Evolutionary conservation across 2,888 invertebrate genomes (phyloP), one percentile per base, ranked within the genome.

Genomic region (Boloria euphrosyne): DNA sequence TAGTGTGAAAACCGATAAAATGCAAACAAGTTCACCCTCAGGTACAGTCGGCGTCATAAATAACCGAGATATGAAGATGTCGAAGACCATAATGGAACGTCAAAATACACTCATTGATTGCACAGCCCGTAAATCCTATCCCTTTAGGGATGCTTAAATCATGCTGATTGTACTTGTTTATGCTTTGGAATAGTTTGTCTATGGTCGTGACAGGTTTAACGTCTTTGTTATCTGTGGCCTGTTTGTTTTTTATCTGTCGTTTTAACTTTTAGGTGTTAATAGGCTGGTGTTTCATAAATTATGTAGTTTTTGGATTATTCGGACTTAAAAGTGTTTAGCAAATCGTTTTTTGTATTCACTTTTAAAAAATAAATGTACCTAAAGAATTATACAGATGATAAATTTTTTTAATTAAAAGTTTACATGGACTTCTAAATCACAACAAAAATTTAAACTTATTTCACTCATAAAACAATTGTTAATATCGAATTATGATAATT

Each of bases 11-110:
- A 38, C 50, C 18, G 27, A 47, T 53, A 58, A 66, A 69, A 68
- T 59, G 55, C 72, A 73, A 72, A 71, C 68, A 71, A 66, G 68
- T 60, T 60, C 70, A 72, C 87, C 85, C 75, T 72, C 69, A 78
- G 88, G 87, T 85, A 84, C 83, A 82, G 70, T 7, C 31, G 31
- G 69, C 71, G 59, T 73, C 84, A 88, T 90, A 90, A 90, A 90
- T 87, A 88, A 76, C 80, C 82, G 74, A 80, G 81, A 82, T 88
- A 91, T 90, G 90, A 90, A 91, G 91, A 88, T 87, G 90, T 91
- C 91, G 80, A 80, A 73, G 74, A 78, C 68, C 84, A 81, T 89
- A 91, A 90, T 90, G 90, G 85, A 89, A 89, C 82, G 90, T 90
- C 89, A 89, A 88, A 88, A 87, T 81, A 87, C 77, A 73, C 76